These are phyloP conservation scores for Coleophora flavipennella DNA, from an alignment of 2,888 invertebrate species.

Conservation along the genomic window DNA sequence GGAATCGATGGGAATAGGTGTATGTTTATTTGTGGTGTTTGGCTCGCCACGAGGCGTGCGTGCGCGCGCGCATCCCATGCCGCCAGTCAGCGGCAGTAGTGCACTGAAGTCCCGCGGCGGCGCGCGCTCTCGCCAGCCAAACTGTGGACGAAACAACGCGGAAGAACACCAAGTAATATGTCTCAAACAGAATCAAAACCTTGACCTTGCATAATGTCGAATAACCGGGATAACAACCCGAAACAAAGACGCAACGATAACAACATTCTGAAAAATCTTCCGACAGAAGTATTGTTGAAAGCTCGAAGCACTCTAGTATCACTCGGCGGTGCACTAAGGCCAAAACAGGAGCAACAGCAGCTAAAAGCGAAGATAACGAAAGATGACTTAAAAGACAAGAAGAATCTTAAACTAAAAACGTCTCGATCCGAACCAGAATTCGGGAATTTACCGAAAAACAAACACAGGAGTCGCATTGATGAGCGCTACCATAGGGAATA, in stretches of 20 bases:
- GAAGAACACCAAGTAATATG: conserved; percentile 19
- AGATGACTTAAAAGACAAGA: conserved; percentile 61
- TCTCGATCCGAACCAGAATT: conserved; percentile 59
- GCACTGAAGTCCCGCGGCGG: conserved; percentile 36
- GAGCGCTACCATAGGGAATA: conserved; percentile 32
- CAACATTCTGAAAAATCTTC: conserved; percentile 49
- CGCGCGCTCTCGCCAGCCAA: conserved; percentile 29
- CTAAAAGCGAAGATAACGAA: conserved; percentile 39
- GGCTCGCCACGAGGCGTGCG: conserved; percentile 42
- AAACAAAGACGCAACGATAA: no score
- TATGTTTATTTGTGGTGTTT: conserved; percentile 61
- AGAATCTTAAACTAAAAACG: conserved; percentile 42
- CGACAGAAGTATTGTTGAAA: conserved; percentile 57
- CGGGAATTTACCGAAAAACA: conserved; percentile 39
- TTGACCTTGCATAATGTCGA: conserved; percentile 41
- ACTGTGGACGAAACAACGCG: conserved; percentile 8
- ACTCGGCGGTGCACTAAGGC: conserved; percentile 59
- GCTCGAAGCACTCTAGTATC: conserved; percentile 61
- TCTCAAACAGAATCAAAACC: conserved; percentile 12
- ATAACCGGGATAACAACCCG: conserved; percentile 17
- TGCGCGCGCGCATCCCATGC: conserved; percentile 45
- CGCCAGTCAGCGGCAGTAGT: conserved; percentile 39
- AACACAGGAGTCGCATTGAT: conserved; percentile 49
- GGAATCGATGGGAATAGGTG: background rate
- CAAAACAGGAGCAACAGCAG: conserved; percentile 41